Evolutionary conservation across 2,797 vertebrate species (phyloP).

Genomic region (Rhinella marina): DNA sequence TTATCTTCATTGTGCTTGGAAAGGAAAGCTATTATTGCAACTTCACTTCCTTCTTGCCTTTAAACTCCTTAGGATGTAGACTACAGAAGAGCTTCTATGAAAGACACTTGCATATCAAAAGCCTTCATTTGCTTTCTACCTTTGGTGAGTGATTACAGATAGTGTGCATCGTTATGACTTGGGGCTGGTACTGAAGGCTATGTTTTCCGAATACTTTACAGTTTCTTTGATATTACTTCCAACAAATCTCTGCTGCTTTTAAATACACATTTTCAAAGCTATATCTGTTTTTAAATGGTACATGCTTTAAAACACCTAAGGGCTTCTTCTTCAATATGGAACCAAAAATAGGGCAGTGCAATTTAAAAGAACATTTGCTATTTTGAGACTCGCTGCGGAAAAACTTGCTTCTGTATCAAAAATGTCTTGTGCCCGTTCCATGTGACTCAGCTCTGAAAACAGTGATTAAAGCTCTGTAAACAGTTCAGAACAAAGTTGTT

Average conservation of each 20-base stretch:
- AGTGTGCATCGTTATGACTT: not conserved
- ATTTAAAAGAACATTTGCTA: conserved; percentile 31
- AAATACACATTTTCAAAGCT: conserved; percentile 37
- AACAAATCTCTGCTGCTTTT: conserved; percentile 13
- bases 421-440: conserved; percentile 31
- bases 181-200: not conserved
- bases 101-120: not conserved
- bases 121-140: not conserved
- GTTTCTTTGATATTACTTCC: conserved; percentile 37
- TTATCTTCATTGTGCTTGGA: not conserved
- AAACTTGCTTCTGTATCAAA: conserved; percentile 32
- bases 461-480: conserved; percentile 8
- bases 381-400: not conserved
- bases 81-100: not conserved
- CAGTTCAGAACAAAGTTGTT: not conserved
- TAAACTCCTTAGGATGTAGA: not conserved
- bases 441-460: conserved; percentile 25
- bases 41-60: not conserved
- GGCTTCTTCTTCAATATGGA: conserved; percentile 19
- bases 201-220: not conserved
- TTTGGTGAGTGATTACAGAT: not conserved
- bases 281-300: conserved; percentile 24
- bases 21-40: not conserved
- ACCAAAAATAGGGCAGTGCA: conserved; percentile 20
- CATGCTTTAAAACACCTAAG: conserved; percentile 5